These are phyloP conservation scores for Petrosia ficiformis DNA, from an alignment of 37 sponge, comb jelly and placozoan genomes.

Conservation along the genomic window DNA sequence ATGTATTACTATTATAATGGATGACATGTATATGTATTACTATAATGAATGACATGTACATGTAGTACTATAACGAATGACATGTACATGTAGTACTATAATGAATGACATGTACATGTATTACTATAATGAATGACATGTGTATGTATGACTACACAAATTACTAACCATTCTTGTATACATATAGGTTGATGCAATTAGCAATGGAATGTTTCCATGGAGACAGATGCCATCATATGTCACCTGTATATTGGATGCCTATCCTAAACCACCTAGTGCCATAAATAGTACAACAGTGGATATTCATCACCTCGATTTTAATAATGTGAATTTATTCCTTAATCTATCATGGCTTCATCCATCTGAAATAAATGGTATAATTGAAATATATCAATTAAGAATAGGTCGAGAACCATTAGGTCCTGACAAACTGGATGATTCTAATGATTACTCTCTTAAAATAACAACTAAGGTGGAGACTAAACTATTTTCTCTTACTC, in stretches of 20 bases:
- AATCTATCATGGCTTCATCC: slow-evolving; percentile 20
- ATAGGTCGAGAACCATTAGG: not conserved
- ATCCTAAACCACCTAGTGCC: not conserved
- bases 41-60: too few relatives aligned
- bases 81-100: too few relatives aligned
- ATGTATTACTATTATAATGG: too few relatives aligned
- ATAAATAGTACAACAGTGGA: slow-evolving; percentile 8
- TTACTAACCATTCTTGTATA: too few relatives aligned
- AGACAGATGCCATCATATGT: not conserved
- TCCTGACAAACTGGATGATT: not conserved
- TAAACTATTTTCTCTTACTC: not conserved
- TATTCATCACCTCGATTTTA: not conserved
- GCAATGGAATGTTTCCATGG: not conserved
- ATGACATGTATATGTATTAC: too few relatives aligned
- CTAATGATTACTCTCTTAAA: not conserved
- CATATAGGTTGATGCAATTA: slow-evolving; percentile 1
- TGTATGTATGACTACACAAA: too few relatives aligned
- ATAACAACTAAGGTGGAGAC: not conserved
- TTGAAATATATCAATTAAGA: slow-evolving; percentile 9
- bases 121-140: too few relatives aligned
- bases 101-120: too few relatives aligned
- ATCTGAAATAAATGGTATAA: not conserved
- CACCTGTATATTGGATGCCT: not conserved
- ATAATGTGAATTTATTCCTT: not conserved
- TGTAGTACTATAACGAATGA: too few relatives aligned